Evolutionary conservation across 2,888 invertebrate species (phyloP), one percentile per base, ranked within the genome.

Genomic region (Hydropsyche betteni): DNA sequence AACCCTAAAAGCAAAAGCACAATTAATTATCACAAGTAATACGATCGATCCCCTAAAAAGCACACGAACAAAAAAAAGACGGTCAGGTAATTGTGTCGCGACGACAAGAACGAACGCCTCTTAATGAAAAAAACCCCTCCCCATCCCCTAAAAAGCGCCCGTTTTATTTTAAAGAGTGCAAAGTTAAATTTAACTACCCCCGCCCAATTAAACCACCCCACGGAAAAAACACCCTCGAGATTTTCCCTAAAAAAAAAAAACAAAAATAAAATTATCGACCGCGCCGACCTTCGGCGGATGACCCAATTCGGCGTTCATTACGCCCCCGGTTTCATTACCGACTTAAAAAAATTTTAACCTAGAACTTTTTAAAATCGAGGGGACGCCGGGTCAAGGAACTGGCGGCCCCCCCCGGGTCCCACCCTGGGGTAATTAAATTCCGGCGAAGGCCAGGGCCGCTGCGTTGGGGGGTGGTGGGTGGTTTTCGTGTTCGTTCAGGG

Each of bases 281-380:
- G 69, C 7, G 74, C 53, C 76, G 79, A 77, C 79, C 77, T 77
- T 79, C 58, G 55, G 77, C 77, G 75, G 75, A 58, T 76, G 79
- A 77, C 79, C 79, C 75, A 79, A 77, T 79, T 79, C 76, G 64
- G 76, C 68, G 74, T 76, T 74, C 74, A 76, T 76, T 74, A 73
- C 79, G 52, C 79, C 76, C 79, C 77, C 79, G 74, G 74, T 77
- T 77, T 79, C 79, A 79, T 79, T 79, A 79, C 79, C 69, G 68
- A 79, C 77, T 77, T 79, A 77, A 79, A 79, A 72, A 74, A 71
- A 76, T 53, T 79, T 77, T 79, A 77, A 79, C 77, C 79, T 76
- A 77, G 77, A 77, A 79, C 77, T 77, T 44, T 44, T 44, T 79
- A 76, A 79, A 79, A 79, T 77, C 73, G 68, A 10, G 10, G 44